phyloP scores from a whole-genome alignment of 2,797 vertebrate species.

The Pseudotriccus pelzelni region DNA sequence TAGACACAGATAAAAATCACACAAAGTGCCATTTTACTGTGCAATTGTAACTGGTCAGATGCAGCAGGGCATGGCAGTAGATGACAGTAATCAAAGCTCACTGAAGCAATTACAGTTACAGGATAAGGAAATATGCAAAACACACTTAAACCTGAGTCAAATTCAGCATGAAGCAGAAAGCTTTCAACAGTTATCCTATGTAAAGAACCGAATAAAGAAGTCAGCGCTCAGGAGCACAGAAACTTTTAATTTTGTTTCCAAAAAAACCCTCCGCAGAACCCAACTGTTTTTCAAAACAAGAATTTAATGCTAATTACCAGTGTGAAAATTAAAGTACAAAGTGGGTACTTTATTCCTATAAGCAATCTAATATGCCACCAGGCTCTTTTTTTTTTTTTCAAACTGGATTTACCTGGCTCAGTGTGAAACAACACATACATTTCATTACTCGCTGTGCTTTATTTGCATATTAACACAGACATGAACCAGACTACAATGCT shows the following conservation, averaged over 20 bases:
- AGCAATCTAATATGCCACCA: neutral
- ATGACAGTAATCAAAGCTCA: conserved; percentile 60
- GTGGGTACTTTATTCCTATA: conserved; percentile 10
- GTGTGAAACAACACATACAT: neutral
- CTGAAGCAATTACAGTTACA: conserved; percentile 30
- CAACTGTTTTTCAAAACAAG: neutral
- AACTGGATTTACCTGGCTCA: conserved; percentile 32
- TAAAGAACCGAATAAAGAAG: neutral
- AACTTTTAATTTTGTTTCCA: neutral
- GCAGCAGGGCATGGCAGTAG: conserved; percentile 22
- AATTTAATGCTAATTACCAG: conserved; percentile 3
- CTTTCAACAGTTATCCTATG: neutral
- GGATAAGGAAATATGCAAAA: conserved; percentile 59
- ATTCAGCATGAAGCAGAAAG: conserved; percentile 32
- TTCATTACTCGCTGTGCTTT: conserved; percentile 1
- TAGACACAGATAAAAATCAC: conserved; percentile 48
- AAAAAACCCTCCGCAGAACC: neutral
- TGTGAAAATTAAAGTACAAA: conserved; percentile 28
- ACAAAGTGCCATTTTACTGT: conserved; percentile 42
- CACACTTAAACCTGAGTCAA: conserved; percentile 55
- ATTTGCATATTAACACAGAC: conserved; percentile 20
- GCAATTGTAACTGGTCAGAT: conserved; percentile 30
- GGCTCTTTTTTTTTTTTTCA: neutral
- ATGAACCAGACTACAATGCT: neutral
- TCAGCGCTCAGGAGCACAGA: neutral